phyloP scores from a whole-genome alignment of 2,113 vertebrate genomes.

The Equus quagga region DNA sequence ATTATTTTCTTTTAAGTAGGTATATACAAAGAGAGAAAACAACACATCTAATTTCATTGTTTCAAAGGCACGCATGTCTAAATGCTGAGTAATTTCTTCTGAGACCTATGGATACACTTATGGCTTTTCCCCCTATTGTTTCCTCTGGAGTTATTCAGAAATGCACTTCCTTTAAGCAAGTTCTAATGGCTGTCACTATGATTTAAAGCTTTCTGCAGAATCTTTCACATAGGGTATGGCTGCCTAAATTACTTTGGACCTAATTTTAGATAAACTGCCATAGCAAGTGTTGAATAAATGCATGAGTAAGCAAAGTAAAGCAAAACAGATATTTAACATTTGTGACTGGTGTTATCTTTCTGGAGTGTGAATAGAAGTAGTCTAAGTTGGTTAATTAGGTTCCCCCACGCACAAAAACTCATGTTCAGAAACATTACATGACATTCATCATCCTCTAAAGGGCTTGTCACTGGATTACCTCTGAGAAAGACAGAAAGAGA shows the following conservation, averaged over 20 bases:
- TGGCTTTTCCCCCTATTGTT: conserved; percentile 34
- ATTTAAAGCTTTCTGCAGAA: conserved; percentile 88
- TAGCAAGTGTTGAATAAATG: conserved; percentile 88
- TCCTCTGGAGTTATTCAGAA: conserved; percentile 82
- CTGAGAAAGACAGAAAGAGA: neutral
- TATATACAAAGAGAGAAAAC: neutral
- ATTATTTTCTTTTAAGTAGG: neutral
- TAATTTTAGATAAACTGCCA: conserved; percentile 91
- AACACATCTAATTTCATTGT: neutral
- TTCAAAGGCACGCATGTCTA: neutral
- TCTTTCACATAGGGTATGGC: conserved; percentile 84
- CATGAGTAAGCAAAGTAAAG: conserved; percentile 88
- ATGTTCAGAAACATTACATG: conserved; percentile 80
- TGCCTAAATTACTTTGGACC: conserved; percentile 89
- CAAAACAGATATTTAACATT: conserved; percentile 88
- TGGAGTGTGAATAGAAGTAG: conserved; percentile 82
- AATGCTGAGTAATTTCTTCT: conserved; percentile 60
- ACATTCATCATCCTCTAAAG: conserved; percentile 86
- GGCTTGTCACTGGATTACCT: conserved; percentile 75
- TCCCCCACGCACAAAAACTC: conserved; percentile 63
- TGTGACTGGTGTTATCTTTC: conserved; percentile 86
- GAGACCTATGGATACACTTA: conserved; percentile 45
- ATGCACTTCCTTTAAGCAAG: conserved; percentile 85
- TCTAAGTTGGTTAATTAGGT: conserved; percentile 85
- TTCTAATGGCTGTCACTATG: conserved; percentile 88